Conservation (phyloP, 2,888 invertebrate genomes). For the Plemyria rubiginata region DNA sequence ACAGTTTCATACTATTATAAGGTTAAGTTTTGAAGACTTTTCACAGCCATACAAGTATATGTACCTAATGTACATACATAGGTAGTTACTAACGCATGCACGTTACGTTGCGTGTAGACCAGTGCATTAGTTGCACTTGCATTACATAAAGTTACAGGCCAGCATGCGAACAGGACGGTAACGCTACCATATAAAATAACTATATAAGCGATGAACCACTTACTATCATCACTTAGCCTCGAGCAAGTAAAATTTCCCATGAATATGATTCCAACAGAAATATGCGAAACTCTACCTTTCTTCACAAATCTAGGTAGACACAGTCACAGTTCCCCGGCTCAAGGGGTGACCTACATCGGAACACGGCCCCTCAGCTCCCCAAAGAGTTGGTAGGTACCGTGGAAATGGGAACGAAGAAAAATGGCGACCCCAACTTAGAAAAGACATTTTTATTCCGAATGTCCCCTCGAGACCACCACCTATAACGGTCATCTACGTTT, state of each 20-base stretch:
- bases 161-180: slow-evolving; percentile 5
- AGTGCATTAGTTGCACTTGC: slow-evolving; percentile 11
- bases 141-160: slow-evolving; percentile 10
- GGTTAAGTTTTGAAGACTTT: too few species aligned
- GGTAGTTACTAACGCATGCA: slow-evolving; percentile 9
- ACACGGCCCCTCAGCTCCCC: slow-evolving; percentile 4
- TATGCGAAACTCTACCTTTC: neutral
- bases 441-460: neutral
- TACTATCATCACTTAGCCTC: neutral
- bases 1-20: too few species aligned
- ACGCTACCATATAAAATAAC: neutral
- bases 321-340: neutral
- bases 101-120: slow-evolving; percentile 10
- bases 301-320: neutral
- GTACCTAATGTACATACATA: neutral
- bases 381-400: neutral
- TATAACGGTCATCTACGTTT: neutral
- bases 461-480: neutral
- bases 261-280: neutral
- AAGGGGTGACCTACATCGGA: slow-evolving; percentile 5
- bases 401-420: neutral
- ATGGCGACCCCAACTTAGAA: neutral
- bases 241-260: neutral
- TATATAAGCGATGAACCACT: neutral
- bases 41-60: too few species aligned